phyloP scores from a whole-genome alignment of 2,888 invertebrate species.

The Miltochrista miniata region DNA sequence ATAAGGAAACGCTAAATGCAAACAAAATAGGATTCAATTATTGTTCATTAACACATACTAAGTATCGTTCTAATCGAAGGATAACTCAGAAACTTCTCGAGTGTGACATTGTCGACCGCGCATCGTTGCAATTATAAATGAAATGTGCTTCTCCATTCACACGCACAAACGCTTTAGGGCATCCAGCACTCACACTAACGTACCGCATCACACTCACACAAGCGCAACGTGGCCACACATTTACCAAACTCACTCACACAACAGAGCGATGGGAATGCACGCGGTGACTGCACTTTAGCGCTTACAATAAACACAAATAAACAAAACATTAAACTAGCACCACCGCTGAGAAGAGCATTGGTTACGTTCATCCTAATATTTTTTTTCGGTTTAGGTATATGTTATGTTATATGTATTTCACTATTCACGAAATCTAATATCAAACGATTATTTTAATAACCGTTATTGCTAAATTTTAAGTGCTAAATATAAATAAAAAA shows the following conservation, averaged over 20 bases:
- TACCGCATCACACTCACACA: slow-evolving; percentile 62
- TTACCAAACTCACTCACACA: slow-evolving; percentile 58
- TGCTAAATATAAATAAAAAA: slow-evolving; percentile 40
- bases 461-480: slow-evolving; percentile 33
- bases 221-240: slow-evolving; percentile 53
- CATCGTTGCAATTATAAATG: slow-evolving; percentile 83
- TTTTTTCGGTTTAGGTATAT: background rate
- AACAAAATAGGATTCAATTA: slow-evolving; percentile 20
- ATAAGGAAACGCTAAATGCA: background rate
- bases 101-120: slow-evolving; percentile 77
- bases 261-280: slow-evolving; percentile 72
- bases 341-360: slow-evolving; percentile 58
- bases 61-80: slow-evolving; percentile 56
- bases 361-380: background rate
- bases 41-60: slow-evolving; percentile 22
- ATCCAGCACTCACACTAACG: slow-evolving; percentile 61
- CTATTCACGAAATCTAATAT: slow-evolving; percentile 8
- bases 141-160: slow-evolving; percentile 83
- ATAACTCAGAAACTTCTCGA: slow-evolving; percentile 65
- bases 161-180: slow-evolving; percentile 80
- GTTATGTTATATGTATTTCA: slow-evolving; percentile 1
- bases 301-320: slow-evolving; percentile 83
- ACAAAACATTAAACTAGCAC: slow-evolving; percentile 76
- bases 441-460: slow-evolving; percentile 29
- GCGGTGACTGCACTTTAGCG: slow-evolving; percentile 83